Evolutionary conservation across 2,888 invertebrate species (phyloP).

Genomic region (Camponotus fellah): DNA sequence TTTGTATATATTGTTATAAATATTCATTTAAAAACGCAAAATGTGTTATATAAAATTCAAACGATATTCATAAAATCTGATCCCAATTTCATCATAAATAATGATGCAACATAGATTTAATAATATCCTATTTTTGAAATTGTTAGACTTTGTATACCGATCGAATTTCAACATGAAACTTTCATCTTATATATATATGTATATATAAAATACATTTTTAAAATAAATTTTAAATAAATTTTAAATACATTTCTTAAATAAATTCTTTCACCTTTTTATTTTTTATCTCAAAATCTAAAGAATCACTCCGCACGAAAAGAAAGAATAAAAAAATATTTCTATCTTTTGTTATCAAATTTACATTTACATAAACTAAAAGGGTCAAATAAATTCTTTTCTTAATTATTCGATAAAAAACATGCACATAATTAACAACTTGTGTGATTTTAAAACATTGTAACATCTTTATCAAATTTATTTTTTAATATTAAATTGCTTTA

Average conservation of each 20-base stretch:
- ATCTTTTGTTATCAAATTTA: background rate
- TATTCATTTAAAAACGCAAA: background rate
- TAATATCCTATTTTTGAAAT: slow-evolving; percentile 19
- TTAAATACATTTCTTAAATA: background rate
- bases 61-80: background rate
- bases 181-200: background rate
- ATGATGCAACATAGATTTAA: background rate
- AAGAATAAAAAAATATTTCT: too few species aligned
- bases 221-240: too few species aligned
- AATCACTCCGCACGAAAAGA: too few species aligned
- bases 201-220: background rate
- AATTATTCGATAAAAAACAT: too few species aligned
- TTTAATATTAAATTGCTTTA: too few species aligned
- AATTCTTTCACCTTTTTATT: background rate
- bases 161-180: background rate
- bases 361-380: background rate
- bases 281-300: too few species aligned
- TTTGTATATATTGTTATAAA: background rate
- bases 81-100: slow-evolving; percentile 6
- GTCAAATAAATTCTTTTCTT: background rate
- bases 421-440: too few species aligned
- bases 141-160: background rate
- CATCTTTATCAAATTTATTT: background rate
- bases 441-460: too few species aligned
- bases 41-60: slow-evolving; percentile 20